Conservation (phyloP, 2,888 invertebrate species). For the Drosophila subsilvestris region DNA sequence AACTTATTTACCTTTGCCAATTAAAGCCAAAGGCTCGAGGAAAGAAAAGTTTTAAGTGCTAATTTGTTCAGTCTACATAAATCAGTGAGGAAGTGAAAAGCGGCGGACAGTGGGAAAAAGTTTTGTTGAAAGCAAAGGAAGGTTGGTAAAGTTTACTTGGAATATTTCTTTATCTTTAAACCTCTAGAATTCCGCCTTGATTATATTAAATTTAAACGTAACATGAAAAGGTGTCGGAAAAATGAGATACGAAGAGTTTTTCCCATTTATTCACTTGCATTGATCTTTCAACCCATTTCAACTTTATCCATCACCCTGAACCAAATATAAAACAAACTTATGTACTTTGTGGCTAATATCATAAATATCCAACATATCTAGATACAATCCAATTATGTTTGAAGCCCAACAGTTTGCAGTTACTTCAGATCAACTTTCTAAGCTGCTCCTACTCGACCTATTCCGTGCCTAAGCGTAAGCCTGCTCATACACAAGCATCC, state of each 20-base stretch:
- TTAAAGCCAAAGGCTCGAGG: conserved; percentile 11
- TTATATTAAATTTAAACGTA: not conserved
- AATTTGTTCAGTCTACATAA: conserved; percentile 25
- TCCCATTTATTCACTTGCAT: no score
- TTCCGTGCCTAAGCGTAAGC: conserved; percentile 9
- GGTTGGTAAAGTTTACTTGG: not conserved
- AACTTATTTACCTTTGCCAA: conserved; percentile 22
- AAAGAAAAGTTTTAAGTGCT: conserved; percentile 28
- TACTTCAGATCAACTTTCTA: conserved; percentile 26
- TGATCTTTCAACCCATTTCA: not conserved
- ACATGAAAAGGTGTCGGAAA: not conserved
- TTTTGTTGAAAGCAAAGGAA: not conserved
- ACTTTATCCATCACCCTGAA: conserved; percentile 24
- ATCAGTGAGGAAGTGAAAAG: not conserved
- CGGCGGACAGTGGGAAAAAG: not conserved
- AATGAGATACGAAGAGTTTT: no score
- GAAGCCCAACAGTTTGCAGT: not conserved
- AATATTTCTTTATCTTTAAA: not conserved
- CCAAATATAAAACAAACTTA: conserved; percentile 21
- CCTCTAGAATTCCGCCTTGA: not conserved
- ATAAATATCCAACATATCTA: not conserved
- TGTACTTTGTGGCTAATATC: not conserved
- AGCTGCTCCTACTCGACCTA: conserved; percentile 4
- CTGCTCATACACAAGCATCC: not conserved
- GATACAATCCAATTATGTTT: conserved; percentile 2